Percentiles rank a stretch among this genome's conserved stretches.
phyloP scores from a whole-genome alignment of 2,797 vertebrate species.

The Amblyopsis hoosieri region DNA sequence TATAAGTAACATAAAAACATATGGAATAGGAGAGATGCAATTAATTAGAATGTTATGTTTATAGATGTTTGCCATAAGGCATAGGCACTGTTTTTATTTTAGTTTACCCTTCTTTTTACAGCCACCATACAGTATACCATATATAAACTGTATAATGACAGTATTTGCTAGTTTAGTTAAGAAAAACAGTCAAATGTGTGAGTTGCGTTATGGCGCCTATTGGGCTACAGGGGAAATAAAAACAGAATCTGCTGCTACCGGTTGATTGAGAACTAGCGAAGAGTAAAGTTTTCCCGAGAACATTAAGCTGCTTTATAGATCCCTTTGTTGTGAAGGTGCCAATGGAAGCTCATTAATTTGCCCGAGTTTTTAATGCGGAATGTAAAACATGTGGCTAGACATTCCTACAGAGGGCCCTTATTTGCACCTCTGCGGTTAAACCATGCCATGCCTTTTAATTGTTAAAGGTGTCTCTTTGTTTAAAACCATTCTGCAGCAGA shows the following conservation, averaged over 20 bases:
- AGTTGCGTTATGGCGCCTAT: constrained; percentile 59
- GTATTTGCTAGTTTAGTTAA: constrained; percentile 51
- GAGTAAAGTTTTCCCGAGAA: constrained; percentile 78
- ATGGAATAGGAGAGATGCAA: no score
- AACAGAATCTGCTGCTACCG: constrained; percentile 76
- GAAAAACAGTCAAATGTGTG: constrained; percentile 67
- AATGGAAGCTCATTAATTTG: constrained; percentile 82
- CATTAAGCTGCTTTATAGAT: constrained; percentile 79
- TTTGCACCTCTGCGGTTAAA: constrained; percentile 76
- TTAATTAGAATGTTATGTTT: constrained; percentile 22
- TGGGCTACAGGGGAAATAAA: constrained; percentile 76
- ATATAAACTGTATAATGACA: no score
- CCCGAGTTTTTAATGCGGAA: constrained; percentile 75
- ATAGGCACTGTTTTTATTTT: not conserved
- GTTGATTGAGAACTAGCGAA: constrained; percentile 79
- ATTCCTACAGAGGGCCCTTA: constrained; percentile 71
- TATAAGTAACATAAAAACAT: not conserved
- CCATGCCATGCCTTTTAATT: constrained; percentile 73
- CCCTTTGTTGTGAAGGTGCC: constrained; percentile 79
- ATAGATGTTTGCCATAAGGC: constrained; percentile 47
- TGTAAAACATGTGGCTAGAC: constrained; percentile 79
- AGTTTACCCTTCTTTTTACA: no score
- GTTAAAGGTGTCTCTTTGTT: constrained; percentile 71
- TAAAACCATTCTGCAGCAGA: constrained; percentile 35
- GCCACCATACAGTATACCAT: no score